Evolutionary conservation across 2,797 vertebrate genomes (phyloP).

Genomic region (Eremophila alpestris): DNA sequence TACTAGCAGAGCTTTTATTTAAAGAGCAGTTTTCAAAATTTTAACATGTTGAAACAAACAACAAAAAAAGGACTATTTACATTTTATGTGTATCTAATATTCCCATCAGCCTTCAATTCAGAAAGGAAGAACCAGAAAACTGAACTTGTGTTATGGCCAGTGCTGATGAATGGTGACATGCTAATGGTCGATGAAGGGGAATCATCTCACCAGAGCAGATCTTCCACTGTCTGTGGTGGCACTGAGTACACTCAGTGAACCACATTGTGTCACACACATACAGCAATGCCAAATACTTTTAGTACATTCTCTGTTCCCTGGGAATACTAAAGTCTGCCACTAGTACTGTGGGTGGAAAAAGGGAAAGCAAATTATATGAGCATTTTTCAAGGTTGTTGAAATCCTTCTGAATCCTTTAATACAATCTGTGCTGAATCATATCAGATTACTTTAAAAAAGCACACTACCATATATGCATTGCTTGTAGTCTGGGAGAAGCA

Average conservation of each 20-base stretch:
- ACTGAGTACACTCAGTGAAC: neutral
- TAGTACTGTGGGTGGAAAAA: neutral
- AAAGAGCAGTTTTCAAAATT: neutral
- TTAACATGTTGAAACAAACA: neutral
- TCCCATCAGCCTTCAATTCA: neutral
- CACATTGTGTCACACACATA: neutral
- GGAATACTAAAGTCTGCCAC: slow-evolving; percentile 18
- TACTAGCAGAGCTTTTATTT: neutral
- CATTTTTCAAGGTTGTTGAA: slow-evolving; percentile 33
- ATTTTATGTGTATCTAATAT: neutral
- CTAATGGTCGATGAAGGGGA: neutral
- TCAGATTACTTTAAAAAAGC: neutral
- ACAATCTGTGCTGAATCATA: neutral
- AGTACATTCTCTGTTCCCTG: neutral
- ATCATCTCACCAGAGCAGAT: neutral
- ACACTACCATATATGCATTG: neutral
- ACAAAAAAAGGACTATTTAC: neutral
- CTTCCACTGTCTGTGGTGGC: neutral
- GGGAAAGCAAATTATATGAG: neutral
- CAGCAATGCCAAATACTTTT: slow-evolving; percentile 3
- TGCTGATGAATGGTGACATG: neutral
- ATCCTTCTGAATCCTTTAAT: neutral
- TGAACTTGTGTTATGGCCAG: neutral
- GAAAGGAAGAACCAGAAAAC: neutral
- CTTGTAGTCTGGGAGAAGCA: neutral